These are phyloP conservation scores for Drosophila ficusphila DNA, from an alignment of 1,140 invertebrate species.

Conservation along the genomic window DNA sequence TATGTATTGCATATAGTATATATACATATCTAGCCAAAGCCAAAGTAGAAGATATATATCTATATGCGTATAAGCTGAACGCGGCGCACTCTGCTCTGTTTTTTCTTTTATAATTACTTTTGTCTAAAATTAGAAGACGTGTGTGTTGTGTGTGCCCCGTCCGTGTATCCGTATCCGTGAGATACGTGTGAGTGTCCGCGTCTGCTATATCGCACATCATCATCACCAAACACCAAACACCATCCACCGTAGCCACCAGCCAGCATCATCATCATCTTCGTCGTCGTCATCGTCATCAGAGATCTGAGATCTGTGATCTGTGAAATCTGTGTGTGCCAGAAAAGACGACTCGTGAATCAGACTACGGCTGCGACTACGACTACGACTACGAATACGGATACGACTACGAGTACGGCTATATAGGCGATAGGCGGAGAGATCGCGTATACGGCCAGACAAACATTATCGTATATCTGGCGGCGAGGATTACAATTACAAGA, in stretches of 20 bases:
- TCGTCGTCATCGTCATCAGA: slow-evolving; percentile 61
- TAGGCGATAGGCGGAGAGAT: slow-evolving; percentile 69
- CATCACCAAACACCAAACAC: slow-evolving; percentile 32
- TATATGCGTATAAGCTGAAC: slow-evolving; percentile 78
- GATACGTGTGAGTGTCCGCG: slow-evolving; percentile 55
- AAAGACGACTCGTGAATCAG: slow-evolving; percentile 71
- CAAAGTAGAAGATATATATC: slow-evolving; percentile 78
- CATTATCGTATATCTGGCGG: slow-evolving; percentile 73
- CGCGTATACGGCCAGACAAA: slow-evolving; percentile 79
- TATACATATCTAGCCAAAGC: slow-evolving; percentile 69
- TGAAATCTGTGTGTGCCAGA: slow-evolving; percentile 67
- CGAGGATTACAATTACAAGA: slow-evolving; percentile 79
- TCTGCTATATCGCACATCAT: slow-evolving; percentile 82
- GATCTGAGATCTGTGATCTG: slow-evolving; percentile 51
- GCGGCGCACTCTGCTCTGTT: slow-evolving; percentile 81
- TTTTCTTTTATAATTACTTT: slow-evolving; percentile 84
- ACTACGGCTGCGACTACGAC: slow-evolving; percentile 45
- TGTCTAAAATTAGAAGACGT: slow-evolving; percentile 84
- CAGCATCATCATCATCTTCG: slow-evolving; percentile 65
- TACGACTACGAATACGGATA: slow-evolving; percentile 23
- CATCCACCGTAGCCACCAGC: slow-evolving; percentile 42
- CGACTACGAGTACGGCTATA: slow-evolving; percentile 59
- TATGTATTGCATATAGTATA: slow-evolving; percentile 39
- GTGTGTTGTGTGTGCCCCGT: slow-evolving; percentile 63
- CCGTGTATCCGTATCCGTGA: slow-evolving; percentile 59